Conservation (phyloP, 2,797 vertebrate genomes). For the Xerus rutilus region DNA sequence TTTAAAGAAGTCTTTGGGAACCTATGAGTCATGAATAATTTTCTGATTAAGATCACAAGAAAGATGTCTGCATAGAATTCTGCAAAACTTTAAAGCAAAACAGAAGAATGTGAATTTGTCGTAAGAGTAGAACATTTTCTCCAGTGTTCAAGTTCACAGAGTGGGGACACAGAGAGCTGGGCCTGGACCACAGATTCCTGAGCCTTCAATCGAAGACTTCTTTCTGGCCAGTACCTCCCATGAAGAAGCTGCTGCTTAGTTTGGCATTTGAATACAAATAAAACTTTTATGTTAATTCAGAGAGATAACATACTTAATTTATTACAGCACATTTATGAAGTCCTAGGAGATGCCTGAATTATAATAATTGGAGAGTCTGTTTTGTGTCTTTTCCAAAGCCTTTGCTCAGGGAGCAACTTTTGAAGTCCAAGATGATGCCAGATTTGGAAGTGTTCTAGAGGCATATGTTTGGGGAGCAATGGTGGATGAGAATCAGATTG, state of each 20-base stretch:
- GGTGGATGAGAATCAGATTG: background rate
- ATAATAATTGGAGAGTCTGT: constrained; percentile 71
- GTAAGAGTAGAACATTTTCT: constrained; percentile 34
- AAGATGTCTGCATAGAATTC: constrained; percentile 60
- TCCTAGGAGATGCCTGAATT: constrained; percentile 64
- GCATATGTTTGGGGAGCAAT: background rate
- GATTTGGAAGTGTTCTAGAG: constrained; percentile 63
- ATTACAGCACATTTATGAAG: constrained; percentile 65
- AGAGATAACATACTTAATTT: constrained; percentile 74
- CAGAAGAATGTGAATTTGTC: constrained; percentile 60
- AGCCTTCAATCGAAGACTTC: background rate
- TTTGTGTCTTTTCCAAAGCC: constrained; percentile 73
- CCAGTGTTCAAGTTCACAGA: background rate
- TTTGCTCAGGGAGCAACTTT: constrained; percentile 69
- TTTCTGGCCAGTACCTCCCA: constrained; percentile 57
- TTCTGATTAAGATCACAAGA: constrained; percentile 69
- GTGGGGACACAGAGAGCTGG: background rate
- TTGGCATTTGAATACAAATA: constrained; percentile 68
- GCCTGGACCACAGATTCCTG: background rate
- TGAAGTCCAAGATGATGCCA: constrained; percentile 52
- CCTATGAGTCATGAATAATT: constrained; percentile 73
- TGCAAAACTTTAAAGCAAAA: constrained; percentile 62
- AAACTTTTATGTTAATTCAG: constrained; percentile 64
- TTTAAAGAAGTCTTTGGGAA: constrained; percentile 64
- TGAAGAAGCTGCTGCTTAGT: constrained; percentile 63